Conservation (phyloP, 2,113 vertebrate species). For the Jaculus jaculus region DNA sequence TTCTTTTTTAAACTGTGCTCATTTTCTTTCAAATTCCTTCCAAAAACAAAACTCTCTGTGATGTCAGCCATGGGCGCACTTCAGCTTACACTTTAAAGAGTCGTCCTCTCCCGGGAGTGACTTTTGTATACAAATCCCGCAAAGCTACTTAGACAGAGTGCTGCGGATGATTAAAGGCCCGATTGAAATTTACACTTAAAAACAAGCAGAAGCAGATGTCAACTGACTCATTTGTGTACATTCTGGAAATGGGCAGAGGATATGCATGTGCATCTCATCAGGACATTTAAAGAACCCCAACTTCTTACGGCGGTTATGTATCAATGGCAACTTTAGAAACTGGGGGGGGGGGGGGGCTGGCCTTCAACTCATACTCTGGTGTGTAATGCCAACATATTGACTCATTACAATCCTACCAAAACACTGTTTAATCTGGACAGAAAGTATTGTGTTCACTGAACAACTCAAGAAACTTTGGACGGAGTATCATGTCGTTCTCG, state of each 20-base stretch:
- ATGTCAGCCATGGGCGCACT: slow-evolving; percentile 77
- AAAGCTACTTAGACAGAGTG: slow-evolving; percentile 72
- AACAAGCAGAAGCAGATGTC: slow-evolving; percentile 80
- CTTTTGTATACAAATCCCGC: slow-evolving; percentile 84
- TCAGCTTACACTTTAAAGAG: slow-evolving; percentile 80
- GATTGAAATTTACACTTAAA: slow-evolving; percentile 73
- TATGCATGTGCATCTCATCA: slow-evolving; percentile 77
- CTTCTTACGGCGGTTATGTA: slow-evolving; percentile 51
- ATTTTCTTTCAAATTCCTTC: slow-evolving; percentile 81
- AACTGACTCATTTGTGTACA: slow-evolving; percentile 73
- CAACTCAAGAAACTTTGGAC: neutral
- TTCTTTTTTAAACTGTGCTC: slow-evolving; percentile 60
- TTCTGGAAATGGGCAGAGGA: slow-evolving; percentile 59
- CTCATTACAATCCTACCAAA: neutral
- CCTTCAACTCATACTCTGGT: neutral
- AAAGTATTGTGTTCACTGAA: slow-evolving; percentile 19
- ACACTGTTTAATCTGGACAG: slow-evolving; percentile 4
- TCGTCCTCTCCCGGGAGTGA: slow-evolving; percentile 78
- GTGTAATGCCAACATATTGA: neutral
- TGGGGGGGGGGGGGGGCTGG: neutral
- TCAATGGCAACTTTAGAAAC: slow-evolving; percentile 57
- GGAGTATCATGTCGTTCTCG: neutral
- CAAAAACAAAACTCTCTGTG: slow-evolving; percentile 79
- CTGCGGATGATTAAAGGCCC: slow-evolving; percentile 84
- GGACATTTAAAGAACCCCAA: slow-evolving; percentile 58